Evolutionary conservation across 2,797 vertebrate genomes (phyloP), one percentile per base, ranked within the genome.

Genomic region (Gymnothorax javanicus): DNA sequence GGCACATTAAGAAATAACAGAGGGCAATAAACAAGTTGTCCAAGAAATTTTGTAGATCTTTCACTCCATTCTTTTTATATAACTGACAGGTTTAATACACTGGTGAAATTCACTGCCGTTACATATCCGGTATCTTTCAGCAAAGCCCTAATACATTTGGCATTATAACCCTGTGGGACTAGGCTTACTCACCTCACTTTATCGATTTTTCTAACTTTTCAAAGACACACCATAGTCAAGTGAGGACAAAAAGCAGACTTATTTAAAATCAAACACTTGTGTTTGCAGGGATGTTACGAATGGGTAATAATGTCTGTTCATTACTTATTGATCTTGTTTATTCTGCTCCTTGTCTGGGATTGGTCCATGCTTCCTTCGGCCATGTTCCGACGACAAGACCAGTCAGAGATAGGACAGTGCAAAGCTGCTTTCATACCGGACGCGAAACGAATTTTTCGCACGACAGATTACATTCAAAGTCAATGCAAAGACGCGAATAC

Each of bases 161-260:
- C 43, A 54, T 1, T 79, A 23, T 4, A 33, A 58, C 56, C 81
- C 56, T 82, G 7, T 1, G 77, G 77, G 77, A 82, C 52, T 33
- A 57, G 17, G 25, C 52, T 33, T 17, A 25, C 56, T 81, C 25
- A n/a, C 9, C 17, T 56, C 5, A 20, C 54, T 57, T 9, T 56
- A 57, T 82, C 13, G 77, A 82, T 82, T 82, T 82, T 57, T 82
- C 56, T 25, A 27, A n/a, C 81, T 25, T 56, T 56, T 54, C 77
- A 33, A 81, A 81, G 50, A n/a, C 2, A 58, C 23, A 12, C 54
- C 13, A 13, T 57, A 58, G 8, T n/a, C n/a, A 50, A 20, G 11
- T 17, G 27, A 58, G 81, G 58, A 57, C 25, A 25, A 56, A 58
- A 2, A 58, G 11, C 54, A 82, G 56, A 56, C 15, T 7, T 81